phyloP scores from a whole-genome alignment of 2,797 vertebrate genomes.

The Phalloptychus januarius region DNA sequence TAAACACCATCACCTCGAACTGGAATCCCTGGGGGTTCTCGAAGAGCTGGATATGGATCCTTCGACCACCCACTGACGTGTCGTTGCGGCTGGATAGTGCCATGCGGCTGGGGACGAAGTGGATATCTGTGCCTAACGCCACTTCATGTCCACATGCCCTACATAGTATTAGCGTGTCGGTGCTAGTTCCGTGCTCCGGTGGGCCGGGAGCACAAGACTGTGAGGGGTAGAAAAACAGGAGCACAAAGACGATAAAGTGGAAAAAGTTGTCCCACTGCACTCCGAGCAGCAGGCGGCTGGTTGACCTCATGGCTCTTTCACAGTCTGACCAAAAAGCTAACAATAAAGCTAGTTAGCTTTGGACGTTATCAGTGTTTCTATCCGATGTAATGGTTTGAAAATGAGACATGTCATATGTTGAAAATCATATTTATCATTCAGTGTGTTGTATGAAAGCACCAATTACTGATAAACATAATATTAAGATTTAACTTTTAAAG shows the following conservation, averaged over 20 bases:
- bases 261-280: not conserved
- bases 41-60: slow-evolving; percentile 62
- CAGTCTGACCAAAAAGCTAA: slow-evolving; percentile 27
- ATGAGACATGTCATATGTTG: not conserved
- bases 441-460: not conserved
- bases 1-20: slow-evolving; percentile 75
- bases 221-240: slow-evolving; percentile 23
- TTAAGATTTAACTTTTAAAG: slow-evolving; percentile 9
- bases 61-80: slow-evolving; percentile 46
- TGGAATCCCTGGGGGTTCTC: slow-evolving; percentile 69
- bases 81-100: slow-evolving; percentile 68
- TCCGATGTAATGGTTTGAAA: not conserved
- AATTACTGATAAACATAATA: not conserved
- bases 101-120: slow-evolving; percentile 60
- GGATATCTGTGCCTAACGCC: slow-evolving; percentile 42
- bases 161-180: slow-evolving; percentile 54
- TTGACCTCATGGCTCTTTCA: slow-evolving; percentile 12
- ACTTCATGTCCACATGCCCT: slow-evolving; percentile 69
- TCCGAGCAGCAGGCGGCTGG: not conserved
- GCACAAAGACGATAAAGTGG: not conserved
- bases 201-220: slow-evolving; percentile 36
- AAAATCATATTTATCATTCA: not conserved
- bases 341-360: slow-evolving; percentile 9
- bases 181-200: slow-evolving; percentile 17
- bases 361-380: not conserved